phyloP scores from a whole-genome alignment of 2,797 vertebrate genomes.

The Columba guinea region DNA sequence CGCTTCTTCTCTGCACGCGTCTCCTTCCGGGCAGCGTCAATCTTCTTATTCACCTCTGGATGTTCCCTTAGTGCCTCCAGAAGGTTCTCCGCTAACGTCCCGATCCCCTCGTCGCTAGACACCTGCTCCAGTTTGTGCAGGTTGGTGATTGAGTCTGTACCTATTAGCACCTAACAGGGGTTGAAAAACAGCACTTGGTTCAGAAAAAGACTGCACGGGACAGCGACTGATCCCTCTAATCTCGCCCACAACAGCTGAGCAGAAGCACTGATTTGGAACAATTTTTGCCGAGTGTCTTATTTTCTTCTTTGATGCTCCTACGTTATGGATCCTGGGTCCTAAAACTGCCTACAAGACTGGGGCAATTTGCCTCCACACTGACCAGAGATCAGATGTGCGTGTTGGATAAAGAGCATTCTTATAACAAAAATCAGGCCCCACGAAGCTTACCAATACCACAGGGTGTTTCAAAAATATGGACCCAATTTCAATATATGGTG shows the following conservation, averaged over 20 bases:
- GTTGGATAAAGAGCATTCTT: not conserved
- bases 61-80: slow-evolving; percentile 95
- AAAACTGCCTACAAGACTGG: accelerated
- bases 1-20: slow-evolving; percentile 97
- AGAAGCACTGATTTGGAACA: not conserved
- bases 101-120: slow-evolving; percentile 97
- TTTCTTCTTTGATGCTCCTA: not conserved
- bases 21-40: slow-evolving; percentile 94
- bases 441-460: not conserved
- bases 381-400: not conserved
- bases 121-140: slow-evolving; percentile 99
- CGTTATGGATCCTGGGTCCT: not conserved
- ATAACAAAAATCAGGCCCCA: not conserved
- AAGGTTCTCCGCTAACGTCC: slow-evolving; percentile 95
- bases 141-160: slow-evolving; percentile 96
- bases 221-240: not conserved
- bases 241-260: not conserved
- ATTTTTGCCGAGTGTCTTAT: not conserved
- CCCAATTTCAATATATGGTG: no score
- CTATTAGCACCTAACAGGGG: slow-evolving; percentile 86
- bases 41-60: slow-evolving; percentile 94
- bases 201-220: not conserved
- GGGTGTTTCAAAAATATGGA: no score
- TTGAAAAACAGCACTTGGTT: not conserved
- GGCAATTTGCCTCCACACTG: not conserved